Evolutionary conservation across 2,888 invertebrate genomes (phyloP).

Genomic region (Gari tellinella): DNA sequence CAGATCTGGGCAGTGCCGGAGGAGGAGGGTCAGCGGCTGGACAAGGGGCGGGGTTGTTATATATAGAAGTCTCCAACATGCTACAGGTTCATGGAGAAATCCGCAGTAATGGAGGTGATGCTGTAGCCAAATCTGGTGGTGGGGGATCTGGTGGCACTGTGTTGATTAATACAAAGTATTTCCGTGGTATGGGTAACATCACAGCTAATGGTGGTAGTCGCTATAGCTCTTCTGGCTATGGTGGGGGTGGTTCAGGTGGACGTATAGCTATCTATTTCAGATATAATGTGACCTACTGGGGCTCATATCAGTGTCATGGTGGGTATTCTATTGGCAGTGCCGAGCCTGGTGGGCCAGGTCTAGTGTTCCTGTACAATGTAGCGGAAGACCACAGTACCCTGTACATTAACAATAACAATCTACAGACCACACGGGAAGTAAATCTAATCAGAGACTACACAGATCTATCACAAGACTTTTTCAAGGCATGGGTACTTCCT

Average conservation of each 20-base stretch:
- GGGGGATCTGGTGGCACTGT: constrained; percentile 76
- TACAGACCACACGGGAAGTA: constrained; percentile 43
- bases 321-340: constrained; percentile 54
- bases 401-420: constrained; percentile 69
- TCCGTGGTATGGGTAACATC: constrained; percentile 73
- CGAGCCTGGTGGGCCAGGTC: constrained; percentile 76
- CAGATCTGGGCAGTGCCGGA: constrained; percentile 70
- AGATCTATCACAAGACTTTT: constrained; percentile 67
- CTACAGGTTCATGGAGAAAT: constrained; percentile 72
- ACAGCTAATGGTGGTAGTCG: constrained; percentile 73
- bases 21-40: constrained; percentile 64
- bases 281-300: constrained; percentile 72
- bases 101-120: constrained; percentile 65
- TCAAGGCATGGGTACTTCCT: constrained; percentile 77
- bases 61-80: constrained; percentile 60
- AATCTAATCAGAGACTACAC: constrained; percentile 63
- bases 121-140: constrained; percentile 57
- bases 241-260: constrained; percentile 71
- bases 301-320: constrained; percentile 69
- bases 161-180: constrained; percentile 59
- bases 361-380: constrained; percentile 72
- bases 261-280: constrained; percentile 72
- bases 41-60: constrained; percentile 69
- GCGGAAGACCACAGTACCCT: constrained; percentile 69
- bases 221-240: constrained; percentile 56